Evolutionary conservation across 2,113 vertebrate genomes (phyloP).

Genomic region (human (Homo sapiens)): GRCh38 chr20:39340001-39340500

Average conservation of each 20-base stretch:
- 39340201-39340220: not conserved
- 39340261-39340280: not conserved
- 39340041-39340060: not conserved
- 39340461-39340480: no score
- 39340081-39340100: not conserved
- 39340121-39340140: not conserved
- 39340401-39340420: not conserved
- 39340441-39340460: no score
- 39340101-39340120: not conserved
- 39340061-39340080: not conserved
- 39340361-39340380: not conserved
- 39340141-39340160: not conserved
- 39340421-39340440: not conserved
- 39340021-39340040: not conserved
- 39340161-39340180: not conserved
- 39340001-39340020: not conserved
- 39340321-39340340: not conserved
- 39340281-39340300: not conserved
- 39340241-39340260: not conserved
- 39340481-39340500: no score
- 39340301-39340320: not conserved
- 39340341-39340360: not conserved
- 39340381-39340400: not conserved
- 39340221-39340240: not conserved
- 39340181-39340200: fast-evolving